Evolutionary conservation across 2,113 vertebrate species (phyloP).

Genomic region (Vidua chalybeata): DNA sequence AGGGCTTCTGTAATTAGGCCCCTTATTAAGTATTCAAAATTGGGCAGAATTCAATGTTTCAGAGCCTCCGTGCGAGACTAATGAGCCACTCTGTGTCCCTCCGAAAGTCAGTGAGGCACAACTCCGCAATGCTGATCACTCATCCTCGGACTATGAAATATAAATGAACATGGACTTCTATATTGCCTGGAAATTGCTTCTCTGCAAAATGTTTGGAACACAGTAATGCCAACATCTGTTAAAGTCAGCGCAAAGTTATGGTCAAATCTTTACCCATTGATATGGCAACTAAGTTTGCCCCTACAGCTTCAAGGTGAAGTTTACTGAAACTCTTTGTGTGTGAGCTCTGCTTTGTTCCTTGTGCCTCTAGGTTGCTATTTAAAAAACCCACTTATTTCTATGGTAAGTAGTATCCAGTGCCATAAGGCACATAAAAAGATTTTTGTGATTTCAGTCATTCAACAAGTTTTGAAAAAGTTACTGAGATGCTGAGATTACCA

Average conservation of each 20-base stretch:
- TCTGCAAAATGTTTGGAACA: not conserved
- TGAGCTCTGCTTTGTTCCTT: not conserved
- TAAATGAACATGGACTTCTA: not conserved
- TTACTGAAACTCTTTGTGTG: not conserved
- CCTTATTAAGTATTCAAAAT: not conserved
- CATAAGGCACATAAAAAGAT: not conserved
- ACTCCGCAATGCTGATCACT: not conserved
- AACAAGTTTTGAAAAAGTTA: not conserved
- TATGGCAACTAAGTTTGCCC: not conserved
- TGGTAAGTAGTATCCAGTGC: not conserved
- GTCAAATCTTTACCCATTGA: not conserved
- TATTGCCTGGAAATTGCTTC: not conserved
- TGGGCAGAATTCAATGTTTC: not conserved
- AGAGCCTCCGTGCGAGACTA: not conserved
- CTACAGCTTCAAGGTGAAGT: not conserved
- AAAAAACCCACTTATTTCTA: fast-evolving
- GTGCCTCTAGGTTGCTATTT: not conserved
- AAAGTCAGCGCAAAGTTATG: not conserved
- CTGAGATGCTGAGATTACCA: not conserved
- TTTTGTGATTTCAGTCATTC: not conserved
- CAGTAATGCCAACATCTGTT: not conserved
- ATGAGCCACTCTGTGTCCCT: not conserved
- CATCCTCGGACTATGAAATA: not conserved
- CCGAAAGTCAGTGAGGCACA: constrained; percentile 22
- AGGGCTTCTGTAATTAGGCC: not conserved